Evolutionary conservation across 1,140 invertebrate species (phyloP).

Genomic region (Drosophila pruinosa): DNA sequence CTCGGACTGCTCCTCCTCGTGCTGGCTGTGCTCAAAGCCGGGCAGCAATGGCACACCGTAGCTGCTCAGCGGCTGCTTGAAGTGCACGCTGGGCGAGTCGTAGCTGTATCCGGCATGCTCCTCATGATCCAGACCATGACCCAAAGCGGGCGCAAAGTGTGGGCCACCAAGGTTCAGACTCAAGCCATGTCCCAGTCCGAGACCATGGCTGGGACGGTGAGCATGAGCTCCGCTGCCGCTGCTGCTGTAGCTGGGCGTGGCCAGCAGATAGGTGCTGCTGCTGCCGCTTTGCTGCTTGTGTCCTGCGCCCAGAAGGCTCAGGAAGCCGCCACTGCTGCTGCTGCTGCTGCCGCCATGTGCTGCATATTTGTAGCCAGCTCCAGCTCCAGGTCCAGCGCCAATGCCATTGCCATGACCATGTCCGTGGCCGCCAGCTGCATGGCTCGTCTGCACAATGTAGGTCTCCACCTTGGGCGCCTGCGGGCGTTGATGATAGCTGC

Average conservation of each 20-base stretch:
- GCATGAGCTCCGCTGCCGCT: slow-evolving; percentile 2
- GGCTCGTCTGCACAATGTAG: slow-evolving; percentile 62
- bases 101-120: slow-evolving; percentile 51
- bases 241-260: slow-evolving; percentile 26
- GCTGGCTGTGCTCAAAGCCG: slow-evolving; percentile 54
- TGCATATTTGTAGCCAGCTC: slow-evolving; percentile 26
- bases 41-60: slow-evolving; percentile 59
- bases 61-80: slow-evolving; percentile 58
- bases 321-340: no score
- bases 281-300: slow-evolving; percentile 49
- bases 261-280: slow-evolving; percentile 48
- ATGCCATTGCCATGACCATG: background rate
- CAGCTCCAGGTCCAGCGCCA: background rate
- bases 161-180: background rate
- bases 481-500: slow-evolving; percentile 17
- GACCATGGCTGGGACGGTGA: background rate
- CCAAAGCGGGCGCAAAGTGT: slow-evolving; percentile 18
- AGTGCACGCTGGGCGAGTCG: slow-evolving; percentile 43
- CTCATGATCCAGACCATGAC: slow-evolving; percentile 31
- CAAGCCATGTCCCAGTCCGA: background rate
- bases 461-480: slow-evolving; percentile 63
- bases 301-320: slow-evolving; percentile 7
- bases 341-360: slow-evolving; percentile 10
- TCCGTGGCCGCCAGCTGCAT: background rate
- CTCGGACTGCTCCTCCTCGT: slow-evolving; percentile 33